Percentiles rank a stretch among this genome's conserved stretches.
These are phyloP conservation scores for Syncerus caffer DNA, from an alignment of 2,797 vertebrate species.

Conservation along the genomic window DNA sequence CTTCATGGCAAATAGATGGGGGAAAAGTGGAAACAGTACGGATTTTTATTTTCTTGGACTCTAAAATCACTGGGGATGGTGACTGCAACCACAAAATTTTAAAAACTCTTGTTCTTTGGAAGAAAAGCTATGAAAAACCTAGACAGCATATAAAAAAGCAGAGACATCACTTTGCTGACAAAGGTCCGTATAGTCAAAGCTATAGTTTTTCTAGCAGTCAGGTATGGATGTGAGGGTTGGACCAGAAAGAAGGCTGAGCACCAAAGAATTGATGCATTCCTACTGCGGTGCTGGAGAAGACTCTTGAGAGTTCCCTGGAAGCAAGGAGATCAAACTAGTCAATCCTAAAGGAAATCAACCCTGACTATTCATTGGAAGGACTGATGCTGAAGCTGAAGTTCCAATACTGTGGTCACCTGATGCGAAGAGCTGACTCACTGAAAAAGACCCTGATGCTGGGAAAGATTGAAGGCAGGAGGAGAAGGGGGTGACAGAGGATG, in stretches of 20 bases:
- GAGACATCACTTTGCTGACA: neutral
- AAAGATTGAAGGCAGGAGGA: neutral
- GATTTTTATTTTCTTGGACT: neutral
- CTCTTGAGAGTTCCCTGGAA: neutral
- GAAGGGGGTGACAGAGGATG: neutral
- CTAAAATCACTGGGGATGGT: neutral
- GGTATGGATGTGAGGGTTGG: neutral
- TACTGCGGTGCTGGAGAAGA: neutral
- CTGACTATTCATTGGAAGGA: neutral
- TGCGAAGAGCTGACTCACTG: neutral
- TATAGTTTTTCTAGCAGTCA: neutral
- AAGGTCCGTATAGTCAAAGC: neutral
- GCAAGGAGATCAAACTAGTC: neutral
- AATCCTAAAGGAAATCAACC: neutral
- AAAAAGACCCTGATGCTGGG: neutral
- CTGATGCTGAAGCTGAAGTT: neutral
- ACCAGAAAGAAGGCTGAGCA: neutral
- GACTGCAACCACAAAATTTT: neutral
- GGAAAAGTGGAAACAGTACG: fast-evolving
- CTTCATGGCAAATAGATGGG: neutral
- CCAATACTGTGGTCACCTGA: neutral
- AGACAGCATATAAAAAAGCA: neutral
- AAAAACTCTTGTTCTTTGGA: neutral
- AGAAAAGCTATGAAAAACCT: neutral
- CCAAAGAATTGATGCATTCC: neutral